phyloP scores from a whole-genome alignment of 92 coral and sea anemone species.

The Anthopleura xanthogrammica region DNA sequence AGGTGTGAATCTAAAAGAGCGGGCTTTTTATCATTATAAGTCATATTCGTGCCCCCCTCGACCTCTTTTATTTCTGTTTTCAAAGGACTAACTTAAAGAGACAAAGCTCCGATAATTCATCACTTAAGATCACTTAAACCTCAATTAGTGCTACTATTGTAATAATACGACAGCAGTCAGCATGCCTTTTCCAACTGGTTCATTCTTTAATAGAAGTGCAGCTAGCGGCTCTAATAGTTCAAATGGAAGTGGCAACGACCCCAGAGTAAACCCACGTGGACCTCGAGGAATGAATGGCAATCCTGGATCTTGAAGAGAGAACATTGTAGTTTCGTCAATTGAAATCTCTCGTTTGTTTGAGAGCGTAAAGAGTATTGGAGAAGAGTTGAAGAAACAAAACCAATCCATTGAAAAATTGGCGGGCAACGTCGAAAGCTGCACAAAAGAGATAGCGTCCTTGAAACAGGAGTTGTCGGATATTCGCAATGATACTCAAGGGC shows the following conservation, averaged over 20 bases:
- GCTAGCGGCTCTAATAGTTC: no score
- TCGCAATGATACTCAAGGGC: not conserved
- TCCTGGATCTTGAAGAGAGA: no score
- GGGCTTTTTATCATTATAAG: conserved; percentile 3
- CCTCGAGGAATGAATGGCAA: no score
- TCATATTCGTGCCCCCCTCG: not conserved
- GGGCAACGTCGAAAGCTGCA: not conserved
- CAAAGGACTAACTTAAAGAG: conserved; percentile 5
- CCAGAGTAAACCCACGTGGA: no score
- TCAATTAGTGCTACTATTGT: no score
- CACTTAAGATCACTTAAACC: no score
- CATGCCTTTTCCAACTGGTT: no score
- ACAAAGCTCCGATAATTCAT: not conserved
- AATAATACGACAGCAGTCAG: no score
- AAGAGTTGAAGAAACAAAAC: not conserved
- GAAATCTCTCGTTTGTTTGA: not conserved
- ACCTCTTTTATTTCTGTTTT: conserved; percentile 3
- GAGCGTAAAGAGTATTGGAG: not conserved
- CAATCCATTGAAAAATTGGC: not conserved
- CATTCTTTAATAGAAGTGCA: no score
- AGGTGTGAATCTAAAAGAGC: not conserved
- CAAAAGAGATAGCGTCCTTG: not conserved
- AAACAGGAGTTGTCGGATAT: not conserved
- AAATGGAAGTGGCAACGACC: no score
- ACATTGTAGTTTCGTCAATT: not conserved